These are phyloP conservation scores for Drosophila testacea DNA, from an alignment of 2,888 invertebrate species.

Conservation along the genomic window DNA sequence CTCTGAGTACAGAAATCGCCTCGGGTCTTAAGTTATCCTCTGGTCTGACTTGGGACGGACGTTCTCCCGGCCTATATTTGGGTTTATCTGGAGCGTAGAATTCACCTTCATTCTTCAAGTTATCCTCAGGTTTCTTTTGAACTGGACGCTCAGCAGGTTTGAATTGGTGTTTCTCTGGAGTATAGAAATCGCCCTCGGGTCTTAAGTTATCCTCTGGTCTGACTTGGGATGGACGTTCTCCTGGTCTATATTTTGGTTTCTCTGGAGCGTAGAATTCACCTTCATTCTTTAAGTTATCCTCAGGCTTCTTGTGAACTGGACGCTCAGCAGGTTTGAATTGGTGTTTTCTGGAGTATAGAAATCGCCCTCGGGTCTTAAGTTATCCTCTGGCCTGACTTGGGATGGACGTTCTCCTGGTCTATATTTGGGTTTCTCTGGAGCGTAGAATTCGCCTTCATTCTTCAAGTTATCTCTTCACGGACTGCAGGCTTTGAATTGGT, in stretches of 20 bases:
- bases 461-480: no score
- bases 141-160: conserved; percentile 84
- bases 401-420: conserved; percentile 81
- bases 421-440: conserved; percentile 81
- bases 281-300: conserved; percentile 88
- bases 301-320: no score
- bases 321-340: no score
- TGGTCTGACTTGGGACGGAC: conserved; percentile 86
- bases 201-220: conserved; percentile 85
- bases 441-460: conserved; percentile 26
- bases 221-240: conserved; percentile 85
- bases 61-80: conserved; percentile 85
- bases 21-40: conserved; percentile 85
- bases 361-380: no score
- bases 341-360: no score
- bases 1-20: conserved; percentile 86
- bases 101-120: conserved; percentile 87
- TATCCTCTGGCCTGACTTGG: conserved; percentile 87
- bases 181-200: conserved; percentile 84
- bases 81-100: conserved; percentile 86
- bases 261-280: conserved; percentile 85
- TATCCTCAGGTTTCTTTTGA: conserved; percentile 86
- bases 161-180: conserved; percentile 85
- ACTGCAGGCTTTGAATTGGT: conserved; percentile 16
- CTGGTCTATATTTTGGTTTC: conserved; percentile 85